A percentile compares a stretch with the other conserved stretches of the same genome.
Conservation (phyloP, 2,113 vertebrate species). For the Barnardius zonarius region DNA sequence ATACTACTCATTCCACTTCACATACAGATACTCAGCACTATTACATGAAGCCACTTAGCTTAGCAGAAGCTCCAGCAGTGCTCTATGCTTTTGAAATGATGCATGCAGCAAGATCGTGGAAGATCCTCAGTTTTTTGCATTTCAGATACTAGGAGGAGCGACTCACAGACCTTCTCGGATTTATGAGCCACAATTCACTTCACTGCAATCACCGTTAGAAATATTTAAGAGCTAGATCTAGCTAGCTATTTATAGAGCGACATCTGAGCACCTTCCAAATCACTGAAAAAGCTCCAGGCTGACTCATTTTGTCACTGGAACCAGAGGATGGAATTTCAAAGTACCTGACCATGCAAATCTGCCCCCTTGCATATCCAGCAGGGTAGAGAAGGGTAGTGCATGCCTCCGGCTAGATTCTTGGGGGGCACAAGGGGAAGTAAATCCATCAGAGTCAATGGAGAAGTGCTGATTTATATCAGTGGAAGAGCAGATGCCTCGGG, state of each 20-base stretch:
- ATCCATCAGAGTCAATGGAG: neutral
- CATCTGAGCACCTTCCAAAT: neutral
- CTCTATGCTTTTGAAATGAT: neutral
- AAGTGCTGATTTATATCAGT: neutral
- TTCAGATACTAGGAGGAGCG: neutral
- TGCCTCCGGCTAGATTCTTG: neutral
- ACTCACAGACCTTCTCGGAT: neutral
- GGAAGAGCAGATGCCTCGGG: neutral
- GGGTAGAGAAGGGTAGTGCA: neutral
- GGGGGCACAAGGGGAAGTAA: neutral
- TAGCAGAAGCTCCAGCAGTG: neutral
- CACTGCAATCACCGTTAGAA: neutral
- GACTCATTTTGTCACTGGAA: neutral
- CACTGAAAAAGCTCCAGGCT: neutral
- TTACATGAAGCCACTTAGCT: neutral
- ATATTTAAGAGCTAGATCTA: neutral
- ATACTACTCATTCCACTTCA: neutral
- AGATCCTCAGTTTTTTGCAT: neutral
- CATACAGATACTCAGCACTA: neutral
- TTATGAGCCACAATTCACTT: neutral
- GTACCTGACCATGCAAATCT: neutral
- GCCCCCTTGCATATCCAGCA: rapidly evolving
- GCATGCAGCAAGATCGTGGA: neutral
- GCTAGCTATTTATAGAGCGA: neutral
- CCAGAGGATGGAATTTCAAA: neutral